Evolutionary conservation across 1,140 invertebrate species (phyloP).

Genomic region (Drosophila asahinai): DNA sequence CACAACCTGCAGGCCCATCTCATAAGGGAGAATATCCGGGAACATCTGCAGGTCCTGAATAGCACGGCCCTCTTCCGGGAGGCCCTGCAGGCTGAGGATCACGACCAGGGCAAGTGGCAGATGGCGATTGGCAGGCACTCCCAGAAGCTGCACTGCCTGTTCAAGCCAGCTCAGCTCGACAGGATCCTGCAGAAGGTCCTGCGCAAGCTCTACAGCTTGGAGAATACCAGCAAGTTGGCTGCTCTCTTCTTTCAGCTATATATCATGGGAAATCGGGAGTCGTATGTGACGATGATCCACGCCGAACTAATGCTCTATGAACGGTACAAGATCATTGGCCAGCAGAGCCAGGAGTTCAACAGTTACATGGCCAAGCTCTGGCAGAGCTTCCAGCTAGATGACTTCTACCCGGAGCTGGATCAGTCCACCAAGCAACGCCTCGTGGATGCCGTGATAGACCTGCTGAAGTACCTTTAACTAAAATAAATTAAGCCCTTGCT

Average conservation of each 20-base stretch:
- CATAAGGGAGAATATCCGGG: constrained; percentile 33
- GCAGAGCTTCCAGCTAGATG: constrained; percentile 35
- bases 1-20: constrained; percentile 31
- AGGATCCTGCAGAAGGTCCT: constrained; percentile 25
- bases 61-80: constrained; percentile 22
- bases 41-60: constrained; percentile 37
- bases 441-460: constrained; percentile 30
- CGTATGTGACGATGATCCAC: constrained; percentile 28
- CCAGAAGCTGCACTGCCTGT: constrained; percentile 32
- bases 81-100: constrained; percentile 35
- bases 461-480: constrained; percentile 25
- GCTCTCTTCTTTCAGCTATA: constrained; percentile 30
- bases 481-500: not conserved
- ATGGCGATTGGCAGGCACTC: constrained; percentile 19
- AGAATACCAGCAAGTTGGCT: constrained; percentile 1
- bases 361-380: constrained; percentile 48
- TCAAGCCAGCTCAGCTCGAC: constrained; percentile 5
- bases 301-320: constrained; percentile 35
- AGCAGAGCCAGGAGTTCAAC: constrained; percentile 2
- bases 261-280: constrained; percentile 16
- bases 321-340: constrained; percentile 12
- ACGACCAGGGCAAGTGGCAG: constrained; percentile 47
- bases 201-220: not conserved
- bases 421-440: constrained; percentile 12
- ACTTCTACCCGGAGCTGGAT: constrained; percentile 20